phyloP scores from a whole-genome alignment of 2,797 vertebrate species.

The Arremon aurantiirostris region DNA sequence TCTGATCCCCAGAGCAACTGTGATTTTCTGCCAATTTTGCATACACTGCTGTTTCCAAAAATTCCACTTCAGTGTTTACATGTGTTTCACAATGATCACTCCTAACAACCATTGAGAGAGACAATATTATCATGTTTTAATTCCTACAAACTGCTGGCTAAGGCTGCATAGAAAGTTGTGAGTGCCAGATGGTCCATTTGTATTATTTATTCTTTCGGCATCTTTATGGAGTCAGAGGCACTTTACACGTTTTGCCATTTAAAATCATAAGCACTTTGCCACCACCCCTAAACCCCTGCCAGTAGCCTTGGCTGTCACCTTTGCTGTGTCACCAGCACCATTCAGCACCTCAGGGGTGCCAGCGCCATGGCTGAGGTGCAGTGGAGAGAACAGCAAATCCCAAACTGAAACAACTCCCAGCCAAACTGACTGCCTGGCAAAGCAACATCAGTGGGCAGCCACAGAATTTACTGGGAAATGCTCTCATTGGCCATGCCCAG shows the following conservation, averaged over 20 bases:
- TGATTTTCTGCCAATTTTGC: conserved; percentile 23
- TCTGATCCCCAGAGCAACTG: neutral
- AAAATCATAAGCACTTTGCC: neutral
- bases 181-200: conserved; percentile 26
- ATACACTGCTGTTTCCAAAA: neutral
- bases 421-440: neutral
- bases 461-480: neutral
- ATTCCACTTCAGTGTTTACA: conserved; percentile 20
- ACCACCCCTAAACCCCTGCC: neutral
- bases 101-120: neutral
- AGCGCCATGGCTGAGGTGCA: neutral
- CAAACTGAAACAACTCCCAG: neutral
- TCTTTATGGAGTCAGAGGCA: neutral
- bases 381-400: neutral
- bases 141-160: conserved; percentile 18
- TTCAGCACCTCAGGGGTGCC: neutral
- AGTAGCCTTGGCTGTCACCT: neutral
- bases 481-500: neutral
- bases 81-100: neutral
- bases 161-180: neutral
- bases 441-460: neutral
- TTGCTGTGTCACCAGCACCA: neutral
- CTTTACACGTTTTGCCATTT: neutral
- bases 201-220: conserved; percentile 33
- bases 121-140: neutral